A percentile compares a stretch with the other conserved stretches of the same genome.
Evolutionary conservation across 2,888 invertebrate genomes (phyloP).

Genomic region (Phania funesta): DNA sequence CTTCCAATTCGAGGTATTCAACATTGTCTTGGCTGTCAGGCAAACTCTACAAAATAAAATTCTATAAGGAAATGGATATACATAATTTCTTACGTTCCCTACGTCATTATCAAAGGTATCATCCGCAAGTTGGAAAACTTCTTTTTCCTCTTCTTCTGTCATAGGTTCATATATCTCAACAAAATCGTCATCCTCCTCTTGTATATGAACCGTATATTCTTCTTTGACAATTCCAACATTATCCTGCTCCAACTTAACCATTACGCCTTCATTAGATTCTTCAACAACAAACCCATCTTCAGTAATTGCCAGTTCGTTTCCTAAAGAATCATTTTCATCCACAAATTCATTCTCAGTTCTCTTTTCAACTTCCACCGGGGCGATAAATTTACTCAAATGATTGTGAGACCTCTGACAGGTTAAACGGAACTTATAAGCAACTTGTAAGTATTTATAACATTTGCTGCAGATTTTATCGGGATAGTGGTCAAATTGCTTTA

Average conservation of each 20-base stretch:
- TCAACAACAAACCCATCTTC: conserved; percentile 61
- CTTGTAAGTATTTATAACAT: conserved; percentile 73
- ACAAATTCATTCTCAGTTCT: conserved; percentile 64
- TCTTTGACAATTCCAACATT: conserved; percentile 70
- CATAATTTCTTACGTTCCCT: neutral
- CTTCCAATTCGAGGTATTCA: conserved; percentile 75
- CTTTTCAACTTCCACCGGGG: conserved; percentile 75
- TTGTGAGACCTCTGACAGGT: conserved; percentile 76
- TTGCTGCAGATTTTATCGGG: conserved; percentile 76
- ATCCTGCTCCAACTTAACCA: conserved; percentile 69
- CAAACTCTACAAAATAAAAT: conserved; percentile 42
- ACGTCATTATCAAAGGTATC: conserved; percentile 60
- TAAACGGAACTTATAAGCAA: conserved; percentile 74
- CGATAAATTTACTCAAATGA: conserved; percentile 76
- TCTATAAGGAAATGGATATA: no score
- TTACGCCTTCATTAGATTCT: conserved; percentile 65
- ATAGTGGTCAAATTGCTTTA: conserved; percentile 76
- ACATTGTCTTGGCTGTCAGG: conserved; percentile 69
- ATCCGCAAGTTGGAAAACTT: conserved; percentile 66
- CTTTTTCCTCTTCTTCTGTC: conserved; percentile 71
- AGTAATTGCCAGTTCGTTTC: neutral
- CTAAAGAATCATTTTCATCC: conserved; percentile 18
- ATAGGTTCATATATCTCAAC: conserved; percentile 74
- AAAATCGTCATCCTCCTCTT: conserved; percentile 73
- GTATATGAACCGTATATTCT: conserved; percentile 71